Evolutionary conservation across 2,113 vertebrate genomes (phyloP).

Genomic region (Tachysurus vachellii): DNA sequence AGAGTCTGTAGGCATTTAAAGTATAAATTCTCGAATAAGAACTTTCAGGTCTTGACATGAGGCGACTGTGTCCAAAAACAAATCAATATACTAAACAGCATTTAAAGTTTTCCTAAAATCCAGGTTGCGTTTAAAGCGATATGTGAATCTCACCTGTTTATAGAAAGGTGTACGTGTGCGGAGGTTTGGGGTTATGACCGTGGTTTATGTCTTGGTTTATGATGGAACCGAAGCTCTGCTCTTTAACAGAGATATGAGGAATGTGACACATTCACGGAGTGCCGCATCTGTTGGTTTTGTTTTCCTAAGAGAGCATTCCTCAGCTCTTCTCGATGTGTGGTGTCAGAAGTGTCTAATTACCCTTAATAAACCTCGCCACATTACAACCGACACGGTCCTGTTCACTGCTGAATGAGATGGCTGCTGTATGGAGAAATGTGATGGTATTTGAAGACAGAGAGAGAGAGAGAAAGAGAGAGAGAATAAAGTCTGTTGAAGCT

Average conservation of each 20-base stretch:
- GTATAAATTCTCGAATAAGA: background rate
- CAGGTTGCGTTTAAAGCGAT: background rate
- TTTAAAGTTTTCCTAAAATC: background rate
- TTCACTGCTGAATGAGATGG: background rate
- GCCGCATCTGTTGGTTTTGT: slow-evolving; percentile 39
- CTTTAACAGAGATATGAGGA: slow-evolving; percentile 66
- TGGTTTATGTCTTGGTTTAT: slow-evolving; percentile 40
- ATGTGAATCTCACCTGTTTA: slow-evolving; percentile 28
- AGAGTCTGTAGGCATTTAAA: too few species aligned
- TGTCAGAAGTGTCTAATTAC: slow-evolving; percentile 31
- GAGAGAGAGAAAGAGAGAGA: background rate
- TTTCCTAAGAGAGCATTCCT: slow-evolving; percentile 42
- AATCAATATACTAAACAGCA: background rate
- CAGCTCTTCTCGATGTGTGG: slow-evolving; percentile 38
- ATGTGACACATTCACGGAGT: slow-evolving; percentile 62
- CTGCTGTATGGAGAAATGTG: slow-evolving; percentile 63
- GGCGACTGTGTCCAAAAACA: background rate
- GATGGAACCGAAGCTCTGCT: slow-evolving; percentile 25
- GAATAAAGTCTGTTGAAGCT: background rate
- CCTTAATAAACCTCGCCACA: slow-evolving; percentile 38
- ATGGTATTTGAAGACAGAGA: slow-evolving; percentile 57
- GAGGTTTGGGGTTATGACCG: slow-evolving; percentile 39
- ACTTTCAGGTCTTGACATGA: background rate
- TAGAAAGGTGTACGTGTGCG: slow-evolving; percentile 20
- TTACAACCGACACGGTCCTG: slow-evolving; percentile 42